Evolutionary conservation across 2,888 invertebrate genomes (phyloP).

Genomic region (Athalia circularis): DNA sequence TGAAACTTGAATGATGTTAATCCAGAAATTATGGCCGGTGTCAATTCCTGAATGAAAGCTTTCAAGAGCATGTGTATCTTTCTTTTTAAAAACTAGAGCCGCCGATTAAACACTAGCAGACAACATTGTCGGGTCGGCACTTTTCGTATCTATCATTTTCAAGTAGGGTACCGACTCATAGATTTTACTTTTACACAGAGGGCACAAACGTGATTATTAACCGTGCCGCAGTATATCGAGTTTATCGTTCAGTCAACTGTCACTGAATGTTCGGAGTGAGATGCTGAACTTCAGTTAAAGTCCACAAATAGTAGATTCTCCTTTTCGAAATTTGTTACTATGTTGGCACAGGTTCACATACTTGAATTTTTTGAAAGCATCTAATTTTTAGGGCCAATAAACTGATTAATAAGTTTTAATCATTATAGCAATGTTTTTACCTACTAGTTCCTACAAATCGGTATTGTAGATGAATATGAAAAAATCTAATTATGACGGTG

Average conservation of each 20-base stretch:
- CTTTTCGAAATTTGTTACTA: background rate
- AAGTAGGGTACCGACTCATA: slow-evolving; percentile 10
- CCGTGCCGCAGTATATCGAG: background rate
- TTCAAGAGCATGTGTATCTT: slow-evolving; percentile 15
- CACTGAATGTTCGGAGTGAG: too few relatives aligned
- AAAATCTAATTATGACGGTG: background rate
- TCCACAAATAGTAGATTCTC: background rate
- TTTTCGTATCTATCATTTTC: slow-evolving; percentile 8
- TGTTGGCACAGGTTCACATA: background rate
- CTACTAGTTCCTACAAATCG: slow-evolving; percentile 18
- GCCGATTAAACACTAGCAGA: slow-evolving; percentile 13
- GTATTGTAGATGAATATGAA: slow-evolving; percentile 17
- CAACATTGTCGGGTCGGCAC: background rate
- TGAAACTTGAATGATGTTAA: background rate
- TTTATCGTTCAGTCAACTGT: too few relatives aligned
- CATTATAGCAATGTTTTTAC: background rate
- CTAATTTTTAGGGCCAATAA: background rate
- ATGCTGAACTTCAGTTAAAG: background rate
- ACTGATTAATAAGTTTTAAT: background rate
- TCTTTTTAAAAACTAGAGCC: slow-evolving; percentile 26
- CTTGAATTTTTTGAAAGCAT: background rate
- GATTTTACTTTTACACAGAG: slow-evolving; percentile 25
- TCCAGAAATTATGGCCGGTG: slow-evolving; percentile 10
- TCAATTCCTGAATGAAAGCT: slow-evolving; percentile 22
- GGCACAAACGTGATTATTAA: slow-evolving; percentile 8